These are phyloP conservation scores for Oryctolagus cuniculus DNA, from an alignment of 2,113 vertebrate species.

Conservation along the genomic window mOryCun1.1 NC_091450.1:47200501-47201000, in stretches of 20 bases:
- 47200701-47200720: not conserved
- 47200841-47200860: not conserved
- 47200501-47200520: not conserved
- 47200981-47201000: not conserved
- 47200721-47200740: not conserved
- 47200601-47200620: not conserved
- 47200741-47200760: not conserved
- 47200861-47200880: not conserved
- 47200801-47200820: constrained; percentile 21
- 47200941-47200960: not conserved
- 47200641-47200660: not conserved
- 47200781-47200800: not conserved
- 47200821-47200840: not conserved
- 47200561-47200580: not conserved
- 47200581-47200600: not conserved
- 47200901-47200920: not conserved
- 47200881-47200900: not conserved
- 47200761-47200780: not conserved
- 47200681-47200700: not conserved
- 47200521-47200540: not conserved
- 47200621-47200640: not conserved
- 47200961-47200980: not conserved
- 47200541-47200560: not conserved
- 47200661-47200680: not conserved
- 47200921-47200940: not conserved